Conservation (phyloP, 1,140 invertebrate genomes). For the Trichonephila clavata region DNA sequence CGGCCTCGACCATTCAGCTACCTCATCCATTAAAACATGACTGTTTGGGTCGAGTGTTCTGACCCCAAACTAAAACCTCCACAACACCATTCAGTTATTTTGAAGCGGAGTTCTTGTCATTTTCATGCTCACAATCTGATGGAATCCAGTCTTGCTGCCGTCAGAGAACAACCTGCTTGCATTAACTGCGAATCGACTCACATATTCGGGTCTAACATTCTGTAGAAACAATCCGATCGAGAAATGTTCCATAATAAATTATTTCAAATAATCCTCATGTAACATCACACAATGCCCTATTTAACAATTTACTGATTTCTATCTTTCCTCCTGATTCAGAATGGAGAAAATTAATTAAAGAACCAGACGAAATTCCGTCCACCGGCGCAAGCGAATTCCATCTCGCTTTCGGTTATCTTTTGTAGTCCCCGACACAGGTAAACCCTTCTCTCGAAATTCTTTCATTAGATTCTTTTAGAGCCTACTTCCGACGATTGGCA, state of each 20-base stretch:
- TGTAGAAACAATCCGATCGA: not conserved
- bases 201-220: not conserved
- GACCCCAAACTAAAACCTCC: too few species aligned
- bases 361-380: not conserved
- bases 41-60: too few species aligned
- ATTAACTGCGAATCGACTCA: too few species aligned
- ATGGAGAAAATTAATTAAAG: conserved; percentile 26
- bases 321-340: not conserved
- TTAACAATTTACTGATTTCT: conserved; percentile 27
- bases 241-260: not conserved
- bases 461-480: not conserved
- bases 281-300: not conserved
- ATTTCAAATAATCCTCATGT: not conserved
- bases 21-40: too few species aligned
- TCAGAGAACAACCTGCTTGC: too few species aligned
- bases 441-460: not conserved
- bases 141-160: too few species aligned
- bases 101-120: too few species aligned
- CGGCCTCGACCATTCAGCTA: too few species aligned
- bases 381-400: not conserved
- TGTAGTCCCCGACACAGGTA: not conserved
- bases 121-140: too few species aligned
- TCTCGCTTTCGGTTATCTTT: conserved; percentile 2
- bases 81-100: too few species aligned
- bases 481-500: not conserved